phyloP scores from a whole-genome alignment of 1,140 invertebrate species.

The Drosophila bipectinata region DNA sequence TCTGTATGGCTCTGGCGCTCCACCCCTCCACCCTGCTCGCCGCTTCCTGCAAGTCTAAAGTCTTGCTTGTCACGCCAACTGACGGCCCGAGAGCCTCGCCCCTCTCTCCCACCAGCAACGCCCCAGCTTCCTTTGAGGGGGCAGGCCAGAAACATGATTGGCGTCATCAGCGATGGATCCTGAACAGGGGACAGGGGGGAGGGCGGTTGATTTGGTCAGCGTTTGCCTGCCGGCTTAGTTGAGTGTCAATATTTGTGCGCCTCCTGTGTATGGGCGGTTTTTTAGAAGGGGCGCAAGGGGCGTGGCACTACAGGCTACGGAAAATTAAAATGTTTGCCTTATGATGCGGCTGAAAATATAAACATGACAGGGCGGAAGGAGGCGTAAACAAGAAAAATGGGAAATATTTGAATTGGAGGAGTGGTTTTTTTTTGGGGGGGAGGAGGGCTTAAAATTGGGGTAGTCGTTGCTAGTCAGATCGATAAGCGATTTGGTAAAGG shows the following conservation, averaged over 20 bases:
- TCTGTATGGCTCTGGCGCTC: conserved; percentile 27
- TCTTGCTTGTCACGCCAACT: conserved; percentile 75
- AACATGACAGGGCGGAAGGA: conserved; percentile 36
- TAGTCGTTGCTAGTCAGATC: conserved; percentile 9
- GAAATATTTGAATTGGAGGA: conserved; percentile 8
- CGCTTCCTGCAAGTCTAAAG: conserved; percentile 46
- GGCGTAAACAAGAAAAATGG: conserved; percentile 26
- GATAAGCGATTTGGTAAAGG: conserved; percentile 22
- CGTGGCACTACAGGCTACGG: conserved; percentile 27
- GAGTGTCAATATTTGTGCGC: conserved; percentile 71
- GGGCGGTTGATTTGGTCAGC: conserved; percentile 53
- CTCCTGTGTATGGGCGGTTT: conserved; percentile 14
- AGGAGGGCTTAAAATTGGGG: not conserved
- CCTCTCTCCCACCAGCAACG: not conserved
- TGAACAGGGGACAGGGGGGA: not conserved
- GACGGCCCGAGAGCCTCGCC: conserved; percentile 44
- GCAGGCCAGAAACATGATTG: conserved; percentile 49
- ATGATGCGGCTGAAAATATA: conserved; percentile 60
- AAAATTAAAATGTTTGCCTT: conserved; percentile 78
- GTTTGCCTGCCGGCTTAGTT: conserved; percentile 60
- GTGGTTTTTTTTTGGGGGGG: not conserved
- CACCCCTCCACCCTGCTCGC: not conserved
- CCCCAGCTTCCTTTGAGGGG: not conserved
- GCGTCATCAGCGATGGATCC: conserved; percentile 48
- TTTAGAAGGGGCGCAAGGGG: not conserved